Base-by-base conservation (phyloP, 2,888 invertebrate species). In the Epiblema foenella region DNA sequence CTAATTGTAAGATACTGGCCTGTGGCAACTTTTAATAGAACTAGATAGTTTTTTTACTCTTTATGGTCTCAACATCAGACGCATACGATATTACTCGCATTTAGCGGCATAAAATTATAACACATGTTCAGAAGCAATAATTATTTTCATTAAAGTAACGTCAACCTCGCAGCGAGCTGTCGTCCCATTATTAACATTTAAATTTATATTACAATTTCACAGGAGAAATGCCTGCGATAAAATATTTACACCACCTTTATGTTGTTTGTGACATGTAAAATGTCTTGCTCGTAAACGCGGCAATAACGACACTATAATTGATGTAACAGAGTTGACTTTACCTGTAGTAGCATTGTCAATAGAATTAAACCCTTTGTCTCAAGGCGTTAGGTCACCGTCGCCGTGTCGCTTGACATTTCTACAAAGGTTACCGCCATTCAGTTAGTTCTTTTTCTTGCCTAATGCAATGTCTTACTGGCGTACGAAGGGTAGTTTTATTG, bases 311-410 rank as follows among this genome's bases (percentile, higher is more conserved):
- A 79, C 78, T 87, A 81, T 81, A 77, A 75, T 79, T 77, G 72
- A 49, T 76, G 69, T 66, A 74, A 74, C 85, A 89, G 80, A 86
- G 89, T 85, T 81, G 81, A 83, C 75, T 85, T 85, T 88, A 52
- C 84, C 80, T 79, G 78, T 74, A 68, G 76, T 76, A 76, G 75
- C 73, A 77, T 79, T 77, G 82, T 81, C 80, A 83, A 86, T 87
- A 83, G 87, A 86, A 86, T 87, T 89, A 86, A 92, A 89, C 89
- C 90, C 91, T 91, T 92, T 91, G 93, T 92, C 91, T 91, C 87
- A 91, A 91, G 90, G 89, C 86, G 86, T 86, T 83, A 83, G 83
- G 85, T 83, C 86, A 83, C 83, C 84, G 87, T 82, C 85, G 84
- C 84, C 79, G 83, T 85, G 85, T 85, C 86, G 88, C 84, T 83